Base-by-base conservation (phyloP, 2,888 invertebrate genomes). In the Taenaris catops region DNA sequence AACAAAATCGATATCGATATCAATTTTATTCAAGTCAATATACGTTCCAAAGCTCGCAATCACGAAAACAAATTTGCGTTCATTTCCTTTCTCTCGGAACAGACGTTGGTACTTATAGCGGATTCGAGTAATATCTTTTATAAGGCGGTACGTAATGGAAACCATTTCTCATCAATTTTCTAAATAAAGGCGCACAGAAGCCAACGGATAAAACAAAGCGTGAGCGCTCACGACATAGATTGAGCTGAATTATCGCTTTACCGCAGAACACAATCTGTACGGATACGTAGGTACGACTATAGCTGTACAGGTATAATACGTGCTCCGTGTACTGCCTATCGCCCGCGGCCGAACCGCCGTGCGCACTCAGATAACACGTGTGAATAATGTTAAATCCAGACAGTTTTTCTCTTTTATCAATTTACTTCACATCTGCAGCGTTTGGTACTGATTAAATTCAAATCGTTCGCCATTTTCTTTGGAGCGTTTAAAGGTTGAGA, bases 161-260 rank as follows among this genome's bases (percentile, higher is more conserved):
- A 81, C 79, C 83, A 81, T 84, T 84, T 86, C 86, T 83, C 84
- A 84, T 86, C 86, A 86, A 84, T 86, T 86, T 84, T 86, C 84
- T 84, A 80, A 86, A 84, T 86, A 84, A 84, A 84, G 84, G 84
- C 72, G 72, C 79, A 83, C 86, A 81, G 86, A 75, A 84, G 84
- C 84, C 72, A 74, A 73, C 76, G 79, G 71, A 75, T 79, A 74
- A 76, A 79, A 84, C 84, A 84, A 84, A 86, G 86, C 86, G 71
- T 68, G 57, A 53, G 72, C 66, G 74, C 81, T 78, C 86, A 86
- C 86, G 86, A 86, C 84, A 79, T 84, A 84, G 86, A 86, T 84
- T 84, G 86, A 72, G 71, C 75, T 79, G 76, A 81, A 84, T 86
- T 86, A 86, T 86, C 86, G 79, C 86, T 81, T 86, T 84, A 84